Base-by-base conservation (phyloP, 2,797 vertebrate genomes). In the Aplochiton taeniatus region DNA sequence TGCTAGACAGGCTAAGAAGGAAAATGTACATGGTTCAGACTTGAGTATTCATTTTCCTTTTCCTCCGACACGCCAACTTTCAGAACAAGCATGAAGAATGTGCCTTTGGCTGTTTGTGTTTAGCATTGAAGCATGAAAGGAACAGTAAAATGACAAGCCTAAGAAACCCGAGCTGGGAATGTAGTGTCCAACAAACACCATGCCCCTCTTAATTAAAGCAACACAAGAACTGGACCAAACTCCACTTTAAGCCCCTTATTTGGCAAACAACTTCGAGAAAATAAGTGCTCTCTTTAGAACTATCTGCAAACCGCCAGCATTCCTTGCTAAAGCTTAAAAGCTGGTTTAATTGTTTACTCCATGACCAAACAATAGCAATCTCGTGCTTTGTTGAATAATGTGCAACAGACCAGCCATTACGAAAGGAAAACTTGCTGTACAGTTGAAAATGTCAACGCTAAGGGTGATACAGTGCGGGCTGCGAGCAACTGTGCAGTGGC, bases 381-480 rank as follows among this genome's bases (percentile, higher is more conserved):
- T n/a, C 11, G 41, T 41, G 47, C 54, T 66, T 58, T 52, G 53
- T 64, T 75, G 65, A 76, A 62, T 82, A 76, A 81, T 65, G 61
- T 62, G 71, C 58, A 63, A 72, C 60, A 77, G 68, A 51, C 47
- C 55, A 64, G 52, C 44, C 5, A 8, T 70, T 70, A 62, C n/a
- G n/a, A n/a, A n/a, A 46, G 59, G 20, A 59, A 64, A 73, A 76
- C 51, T 63, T 61, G 50, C 66, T 67, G 19, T 43, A 19, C 52
- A 4, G 52, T 41, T 48, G 11, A 8, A 50, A 44, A 57, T 63
- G 50, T 54, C 2, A 74, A 73, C 75, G 61, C 65, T 66, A 61
- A 75, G 71, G 59, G 63, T 73, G 73, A 67, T 44, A 48, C 52
- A 60, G 83, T 87, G 83, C 78, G 82, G 54, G 70, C 57, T 62